Evolutionary conservation across 1,140 invertebrate genomes (phyloP).

Genomic region (Drosophila mauritiana): DNA sequence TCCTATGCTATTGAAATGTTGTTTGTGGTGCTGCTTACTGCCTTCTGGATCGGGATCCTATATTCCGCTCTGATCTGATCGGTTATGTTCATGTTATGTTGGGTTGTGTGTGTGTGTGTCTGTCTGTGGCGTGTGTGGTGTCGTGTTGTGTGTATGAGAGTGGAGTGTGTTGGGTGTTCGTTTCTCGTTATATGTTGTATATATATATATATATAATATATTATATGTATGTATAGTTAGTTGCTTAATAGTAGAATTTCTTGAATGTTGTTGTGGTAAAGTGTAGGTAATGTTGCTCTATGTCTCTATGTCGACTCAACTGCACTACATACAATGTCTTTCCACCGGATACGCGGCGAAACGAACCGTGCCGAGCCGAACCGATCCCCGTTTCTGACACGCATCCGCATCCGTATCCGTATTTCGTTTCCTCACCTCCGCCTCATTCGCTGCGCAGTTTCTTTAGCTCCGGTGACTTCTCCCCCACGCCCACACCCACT

Average conservation of each 20-base stretch:
- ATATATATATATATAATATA: conserved; percentile 80
- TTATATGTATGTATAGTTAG: conserved; percentile 82
- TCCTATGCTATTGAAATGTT: conserved; percentile 55
- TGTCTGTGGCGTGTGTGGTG: not conserved
- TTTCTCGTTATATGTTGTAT: conserved; percentile 65
- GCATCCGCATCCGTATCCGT: conserved; percentile 21
- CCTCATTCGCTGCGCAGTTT: conserved; percentile 83
- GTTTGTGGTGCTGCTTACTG: conserved; percentile 39
- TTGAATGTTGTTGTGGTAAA: conserved; percentile 83
- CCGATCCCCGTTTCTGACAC: conserved; percentile 11
- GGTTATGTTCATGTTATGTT: conserved; percentile 30
- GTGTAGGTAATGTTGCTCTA: conserved; percentile 82
- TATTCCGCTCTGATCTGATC: conserved; percentile 27
- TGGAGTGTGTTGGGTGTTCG: conserved; percentile 31
- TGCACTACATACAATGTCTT: conserved; percentile 82
- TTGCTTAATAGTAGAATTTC: conserved; percentile 81
- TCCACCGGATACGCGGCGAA: conserved; percentile 71
- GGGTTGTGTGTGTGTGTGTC: conserved; percentile 9
- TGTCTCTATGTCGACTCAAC: conserved; percentile 68
- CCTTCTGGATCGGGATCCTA: conserved; percentile 41
- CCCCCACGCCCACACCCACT: conserved; percentile 22
- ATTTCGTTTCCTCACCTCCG: conserved; percentile 33
- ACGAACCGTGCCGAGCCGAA: conserved; percentile 6
- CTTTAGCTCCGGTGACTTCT: conserved; percentile 78
- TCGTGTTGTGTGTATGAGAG: conserved; percentile 43